These are phyloP conservation scores for Scaeva pyrastri DNA, from an alignment of 2,888 invertebrate species.

Conservation along the genomic window DNA sequence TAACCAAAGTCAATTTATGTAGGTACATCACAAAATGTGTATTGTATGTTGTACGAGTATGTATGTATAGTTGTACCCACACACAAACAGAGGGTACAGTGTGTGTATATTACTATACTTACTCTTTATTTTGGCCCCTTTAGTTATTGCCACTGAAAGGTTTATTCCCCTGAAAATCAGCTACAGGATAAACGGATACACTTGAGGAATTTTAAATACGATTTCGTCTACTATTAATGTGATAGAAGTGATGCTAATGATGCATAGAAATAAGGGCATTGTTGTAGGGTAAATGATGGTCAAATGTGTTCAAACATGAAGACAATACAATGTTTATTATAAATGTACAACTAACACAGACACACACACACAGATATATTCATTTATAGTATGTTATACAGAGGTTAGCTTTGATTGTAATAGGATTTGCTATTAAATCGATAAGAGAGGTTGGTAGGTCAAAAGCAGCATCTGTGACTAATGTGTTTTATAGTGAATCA, in stretches of 20 bases:
- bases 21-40: not conserved
- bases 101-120: not conserved
- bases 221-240: slow-evolving; percentile 27
- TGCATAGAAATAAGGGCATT: slow-evolving; percentile 26
- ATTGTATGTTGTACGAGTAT: not conserved
- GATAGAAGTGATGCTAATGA: slow-evolving; percentile 33
- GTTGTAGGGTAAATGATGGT: slow-evolving; percentile 25
- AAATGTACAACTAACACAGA: too few species aligned
- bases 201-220: slow-evolving; percentile 40
- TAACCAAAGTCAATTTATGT: slow-evolving; percentile 3
- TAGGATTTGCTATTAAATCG: slow-evolving; percentile 23
- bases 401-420: slow-evolving; percentile 36
- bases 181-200: slow-evolving; percentile 28
- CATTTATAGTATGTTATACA: too few species aligned
- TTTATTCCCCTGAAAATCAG: not conserved
- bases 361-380: not conserved
- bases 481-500: slow-evolving; percentile 2
- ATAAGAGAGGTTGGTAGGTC: slow-evolving; percentile 20
- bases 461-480: slow-evolving; percentile 26
- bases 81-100: not conserved
- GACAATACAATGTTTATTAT: not conserved
- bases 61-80: not conserved
- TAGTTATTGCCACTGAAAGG: slow-evolving; percentile 2
- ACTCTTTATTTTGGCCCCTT: not conserved
- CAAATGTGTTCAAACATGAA: not conserved